These are phyloP conservation scores for Temnothorax curvispinosus DNA, from an alignment of 1,140 invertebrate species.

Conservation along the genomic window DNA sequence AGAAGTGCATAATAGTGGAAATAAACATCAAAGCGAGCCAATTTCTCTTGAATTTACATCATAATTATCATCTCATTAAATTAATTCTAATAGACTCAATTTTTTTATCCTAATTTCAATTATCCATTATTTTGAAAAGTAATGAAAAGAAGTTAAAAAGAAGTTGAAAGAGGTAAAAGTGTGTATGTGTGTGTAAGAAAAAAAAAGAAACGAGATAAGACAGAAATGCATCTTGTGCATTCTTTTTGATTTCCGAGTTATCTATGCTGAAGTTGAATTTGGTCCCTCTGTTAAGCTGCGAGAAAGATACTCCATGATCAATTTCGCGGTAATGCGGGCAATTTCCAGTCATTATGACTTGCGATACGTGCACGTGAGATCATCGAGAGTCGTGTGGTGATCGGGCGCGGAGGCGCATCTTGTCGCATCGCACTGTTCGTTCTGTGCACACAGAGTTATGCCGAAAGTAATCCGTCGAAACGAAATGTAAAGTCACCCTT, in stretches of 20 bases:
- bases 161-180: neutral
- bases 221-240: neutral
- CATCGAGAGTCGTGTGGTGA: conserved; percentile 61
- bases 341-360: conserved; percentile 57
- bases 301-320: conserved; percentile 46
- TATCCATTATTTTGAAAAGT: neutral
- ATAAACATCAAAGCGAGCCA: neutral
- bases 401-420: conserved; percentile 71
- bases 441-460: conserved; percentile 61
- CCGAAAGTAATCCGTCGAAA: conserved; percentile 76
- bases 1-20: neutral
- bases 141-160: neutral
- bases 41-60: neutral
- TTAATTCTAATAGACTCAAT: neutral
- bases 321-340: conserved; percentile 66
- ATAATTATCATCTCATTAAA: neutral
- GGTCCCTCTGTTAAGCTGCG: neutral
- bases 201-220: neutral
- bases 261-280: neutral
- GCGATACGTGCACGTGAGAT: conserved; percentile 57
- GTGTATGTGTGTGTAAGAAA: neutral
- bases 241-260: neutral
- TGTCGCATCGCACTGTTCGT: conserved; percentile 61
- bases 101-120: neutral
- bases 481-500: conserved; percentile 84